Evolutionary conservation across 2,797 vertebrate species (phyloP).

Genomic region (Zenarchopterus dispar): DNA sequence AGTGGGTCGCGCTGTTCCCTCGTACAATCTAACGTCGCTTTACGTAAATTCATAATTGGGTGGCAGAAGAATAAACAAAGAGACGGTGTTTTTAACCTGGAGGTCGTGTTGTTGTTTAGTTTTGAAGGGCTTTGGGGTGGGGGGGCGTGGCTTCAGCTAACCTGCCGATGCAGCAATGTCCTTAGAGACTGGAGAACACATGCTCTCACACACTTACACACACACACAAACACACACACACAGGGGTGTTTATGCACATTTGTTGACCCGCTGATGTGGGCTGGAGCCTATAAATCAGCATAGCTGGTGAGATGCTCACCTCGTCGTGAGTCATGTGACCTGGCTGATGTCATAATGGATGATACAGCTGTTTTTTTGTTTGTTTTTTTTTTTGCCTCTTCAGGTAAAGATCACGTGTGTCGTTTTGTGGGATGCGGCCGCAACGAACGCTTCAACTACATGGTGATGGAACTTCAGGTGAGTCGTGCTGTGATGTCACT

Average conservation of each 20-base stretch:
- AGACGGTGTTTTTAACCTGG: background rate
- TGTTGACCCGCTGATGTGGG: slow-evolving; percentile 8
- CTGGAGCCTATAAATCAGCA: slow-evolving; percentile 42
- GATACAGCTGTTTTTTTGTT: slow-evolving; percentile 2
- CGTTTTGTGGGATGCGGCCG: slow-evolving; percentile 97
- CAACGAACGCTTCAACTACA: slow-evolving; percentile 98
- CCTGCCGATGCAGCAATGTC: slow-evolving; percentile 44
- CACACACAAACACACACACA: background rate
- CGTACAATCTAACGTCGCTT: background rate
- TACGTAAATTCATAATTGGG: slow-evolving; percentile 4
- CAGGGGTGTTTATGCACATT: slow-evolving; percentile 10
- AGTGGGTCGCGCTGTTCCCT: background rate
- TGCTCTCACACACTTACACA: slow-evolving; percentile 5
- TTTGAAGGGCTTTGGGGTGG: slow-evolving; percentile 43
- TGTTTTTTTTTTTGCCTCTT: background rate
- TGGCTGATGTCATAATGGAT: background rate
- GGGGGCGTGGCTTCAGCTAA: slow-evolving; percentile 53
- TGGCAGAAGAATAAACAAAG: background rate
- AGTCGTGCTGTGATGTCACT: slow-evolving; percentile 38
- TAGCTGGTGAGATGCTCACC: slow-evolving; percentile 3
- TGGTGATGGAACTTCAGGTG: slow-evolving; percentile 99
- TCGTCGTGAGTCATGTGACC: slow-evolving; percentile 27
- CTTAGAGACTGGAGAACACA: slow-evolving; percentile 28
- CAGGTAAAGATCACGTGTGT: slow-evolving; percentile 98
- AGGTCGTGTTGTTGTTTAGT: slow-evolving; percentile 14